Evolutionary conservation across 1,140 invertebrate genomes (phyloP).

Genomic region (Pissodes strobi): DNA sequence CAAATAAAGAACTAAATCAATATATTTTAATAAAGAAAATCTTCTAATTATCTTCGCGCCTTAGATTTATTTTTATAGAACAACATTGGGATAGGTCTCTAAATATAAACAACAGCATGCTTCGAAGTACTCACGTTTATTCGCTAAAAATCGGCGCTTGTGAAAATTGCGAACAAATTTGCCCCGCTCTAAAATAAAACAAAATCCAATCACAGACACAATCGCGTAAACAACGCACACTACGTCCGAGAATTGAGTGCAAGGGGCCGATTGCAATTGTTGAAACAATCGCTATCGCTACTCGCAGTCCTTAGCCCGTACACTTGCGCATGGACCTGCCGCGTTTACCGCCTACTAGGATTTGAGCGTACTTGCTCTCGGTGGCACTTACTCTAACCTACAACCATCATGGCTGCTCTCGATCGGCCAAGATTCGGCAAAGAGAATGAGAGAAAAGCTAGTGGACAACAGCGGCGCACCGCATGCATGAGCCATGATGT

Average conservation of each 20-base stretch:
- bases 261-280: slow-evolving; percentile 45
- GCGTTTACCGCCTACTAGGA: slow-evolving; percentile 52
- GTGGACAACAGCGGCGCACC: slow-evolving; percentile 4
- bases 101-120: too few relatives aligned
- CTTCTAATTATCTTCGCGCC: too few relatives aligned
- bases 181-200: too few relatives aligned
- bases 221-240: slow-evolving; percentile 32
- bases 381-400: slow-evolving; percentile 46
- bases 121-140: too few relatives aligned
- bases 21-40: too few relatives aligned
- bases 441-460: slow-evolving; percentile 12
- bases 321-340: slow-evolving; percentile 51
- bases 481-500: slow-evolving; percentile 7
- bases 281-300: slow-evolving; percentile 43
- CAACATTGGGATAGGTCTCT: too few relatives aligned
- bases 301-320: slow-evolving; percentile 25
- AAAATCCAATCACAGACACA: slow-evolving; percentile 27
- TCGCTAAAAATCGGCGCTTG: too few relatives aligned
- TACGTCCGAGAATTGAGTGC: slow-evolving; percentile 38
- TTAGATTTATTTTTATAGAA: too few relatives aligned
- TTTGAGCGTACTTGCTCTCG: slow-evolving; percentile 48
- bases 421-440: slow-evolving; percentile 26
- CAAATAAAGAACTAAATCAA: too few relatives aligned
- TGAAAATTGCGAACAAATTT: too few relatives aligned
- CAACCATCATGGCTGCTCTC: slow-evolving; percentile 51